Percentiles rank a stretch among this genome's conserved stretches.
These are phyloP conservation scores for Forficula auricularia DNA, from an alignment of 1,140 invertebrate genomes.

Conservation along the genomic window DNA sequence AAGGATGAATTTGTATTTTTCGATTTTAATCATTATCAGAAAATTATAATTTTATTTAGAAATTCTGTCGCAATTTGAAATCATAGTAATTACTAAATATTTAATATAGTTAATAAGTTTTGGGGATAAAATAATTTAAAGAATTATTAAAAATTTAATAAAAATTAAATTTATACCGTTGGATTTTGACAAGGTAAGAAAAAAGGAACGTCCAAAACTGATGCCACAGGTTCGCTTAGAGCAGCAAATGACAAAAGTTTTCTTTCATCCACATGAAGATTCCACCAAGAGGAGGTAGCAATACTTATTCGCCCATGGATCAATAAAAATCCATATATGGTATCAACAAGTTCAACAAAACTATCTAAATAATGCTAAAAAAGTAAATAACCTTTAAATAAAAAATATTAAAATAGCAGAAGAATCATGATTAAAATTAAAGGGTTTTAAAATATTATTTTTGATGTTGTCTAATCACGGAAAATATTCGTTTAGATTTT, in stretches of 20 bases:
- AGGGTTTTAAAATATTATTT: too few species aligned
- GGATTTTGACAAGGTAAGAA: conserved; percentile 69
- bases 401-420: background rate
- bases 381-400: conserved; percentile 13
- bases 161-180: conserved; percentile 38
- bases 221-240: conserved; percentile 39
- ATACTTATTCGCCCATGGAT: conserved; percentile 55
- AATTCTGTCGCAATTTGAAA: too few species aligned
- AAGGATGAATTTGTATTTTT: too few species aligned
- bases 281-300: conserved; percentile 63
- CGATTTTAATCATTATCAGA: too few species aligned
- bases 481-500: too few species aligned
- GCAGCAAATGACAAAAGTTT: conserved; percentile 51
- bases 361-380: conserved; percentile 52
- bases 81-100: too few species aligned
- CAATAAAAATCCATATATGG: conserved; percentile 58
- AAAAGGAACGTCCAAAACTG: conserved; percentile 55
- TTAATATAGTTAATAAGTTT: too few species aligned
- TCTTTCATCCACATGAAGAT: conserved; percentile 49
- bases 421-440: background rate
- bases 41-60: too few species aligned
- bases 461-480: too few species aligned
- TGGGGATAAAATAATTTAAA: too few species aligned
- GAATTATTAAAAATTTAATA: too few species aligned
- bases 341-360: conserved; percentile 55